Percentiles rank a stretch among this genome's conserved stretches.
phyloP scores from a whole-genome alignment of 2,888 invertebrate species.

The Pimpla rufipes region DNA sequence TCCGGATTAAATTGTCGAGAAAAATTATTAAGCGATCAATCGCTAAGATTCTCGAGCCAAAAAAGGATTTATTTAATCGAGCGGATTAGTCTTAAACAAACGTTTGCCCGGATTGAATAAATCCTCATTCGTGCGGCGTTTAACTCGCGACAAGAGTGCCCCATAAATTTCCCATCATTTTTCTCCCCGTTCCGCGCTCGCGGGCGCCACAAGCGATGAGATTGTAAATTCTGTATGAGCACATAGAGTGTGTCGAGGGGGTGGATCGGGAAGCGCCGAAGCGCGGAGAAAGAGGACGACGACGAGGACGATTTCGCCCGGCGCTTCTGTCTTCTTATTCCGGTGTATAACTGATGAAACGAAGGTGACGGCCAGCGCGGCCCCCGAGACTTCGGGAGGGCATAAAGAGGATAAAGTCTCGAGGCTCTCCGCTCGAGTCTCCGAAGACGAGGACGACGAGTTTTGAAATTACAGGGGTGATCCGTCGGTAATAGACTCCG shows the following conservation, averaged over 20 bases:
- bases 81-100: neutral
- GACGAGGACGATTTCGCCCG: neutral
- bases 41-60: neutral
- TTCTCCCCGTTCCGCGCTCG: no score
- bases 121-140: neutral
- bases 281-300: neutral
- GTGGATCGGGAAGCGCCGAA: slow-evolving; percentile 19
- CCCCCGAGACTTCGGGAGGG: slow-evolving; percentile 2
- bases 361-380: slow-evolving; percentile 52
- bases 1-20: no score
- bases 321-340: neutral
- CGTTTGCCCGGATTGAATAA: neutral
- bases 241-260: slow-evolving; percentile 28
- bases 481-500: slow-evolving; percentile 81
- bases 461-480: slow-evolving; percentile 82
- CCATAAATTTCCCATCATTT: neutral
- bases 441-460: slow-evolving; percentile 73
- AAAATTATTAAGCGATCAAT: neutral
- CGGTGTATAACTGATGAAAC: slow-evolving; percentile 49
- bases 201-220: neutral
- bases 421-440: slow-evolving; percentile 26
- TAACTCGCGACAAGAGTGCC: neutral
- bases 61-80: neutral
- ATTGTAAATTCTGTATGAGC: neutral
- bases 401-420: slow-evolving; percentile 58